These are phyloP conservation scores for Zootoca vivipara DNA, from an alignment of 2,113 vertebrate species.

Conservation along the genomic window DNA sequence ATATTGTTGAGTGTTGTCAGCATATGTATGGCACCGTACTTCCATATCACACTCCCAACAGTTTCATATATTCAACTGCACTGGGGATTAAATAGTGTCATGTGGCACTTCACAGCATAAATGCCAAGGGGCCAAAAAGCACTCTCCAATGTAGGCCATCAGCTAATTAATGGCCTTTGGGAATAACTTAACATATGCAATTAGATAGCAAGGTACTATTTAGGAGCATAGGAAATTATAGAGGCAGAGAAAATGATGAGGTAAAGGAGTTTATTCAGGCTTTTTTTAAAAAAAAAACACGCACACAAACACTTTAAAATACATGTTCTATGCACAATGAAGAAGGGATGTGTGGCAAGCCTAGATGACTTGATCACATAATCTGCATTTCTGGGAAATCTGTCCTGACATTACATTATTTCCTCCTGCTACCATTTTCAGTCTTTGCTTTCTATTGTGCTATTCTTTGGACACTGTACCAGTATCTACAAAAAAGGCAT, in stretches of 20 bases:
- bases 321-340: not conserved
- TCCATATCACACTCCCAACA: no score
- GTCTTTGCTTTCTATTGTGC: not conserved
- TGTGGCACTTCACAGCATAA: no score
- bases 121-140: no score
- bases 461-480: not conserved
- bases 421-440: not conserved
- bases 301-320: conserved; percentile 7
- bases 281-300: conserved; percentile 3
- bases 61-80: no score
- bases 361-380: not conserved
- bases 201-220: not conserved
- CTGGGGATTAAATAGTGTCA: no score
- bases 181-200: conserved; percentile 26
- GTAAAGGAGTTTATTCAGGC: not conserved
- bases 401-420: not conserved
- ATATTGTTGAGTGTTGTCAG: no score
- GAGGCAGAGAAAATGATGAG: not conserved
- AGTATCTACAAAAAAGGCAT: not conserved
- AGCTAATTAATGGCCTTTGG: conserved; percentile 38
- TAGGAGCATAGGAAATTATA: conserved; percentile 21
- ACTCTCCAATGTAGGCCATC: conserved; percentile 10
- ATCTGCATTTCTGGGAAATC: not conserved
- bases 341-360: not conserved
- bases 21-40: no score